These are phyloP conservation scores for Hypselothyrea guttata DNA, from an alignment of 2,888 invertebrate genomes.

Conservation along the genomic window DNA sequence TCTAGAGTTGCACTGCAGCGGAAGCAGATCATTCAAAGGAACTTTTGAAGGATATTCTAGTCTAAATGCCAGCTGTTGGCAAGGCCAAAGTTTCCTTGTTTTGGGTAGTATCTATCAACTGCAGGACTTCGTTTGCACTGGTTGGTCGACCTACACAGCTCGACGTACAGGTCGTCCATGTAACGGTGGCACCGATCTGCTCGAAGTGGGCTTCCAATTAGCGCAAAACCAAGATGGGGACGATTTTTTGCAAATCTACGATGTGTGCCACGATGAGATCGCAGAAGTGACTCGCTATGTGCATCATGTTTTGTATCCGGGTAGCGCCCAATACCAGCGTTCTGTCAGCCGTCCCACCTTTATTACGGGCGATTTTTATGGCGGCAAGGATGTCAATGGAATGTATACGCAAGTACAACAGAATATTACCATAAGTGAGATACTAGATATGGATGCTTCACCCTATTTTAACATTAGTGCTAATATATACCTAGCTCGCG, in stretches of 20 bases:
- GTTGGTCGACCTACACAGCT: slow-evolving; percentile 71
- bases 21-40: slow-evolving; percentile 38
- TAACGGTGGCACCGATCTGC: slow-evolving; percentile 68
- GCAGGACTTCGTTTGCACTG: slow-evolving; percentile 76
- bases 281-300: slow-evolving; percentile 81
- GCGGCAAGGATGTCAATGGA: slow-evolving; percentile 72
- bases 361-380: slow-evolving; percentile 79
- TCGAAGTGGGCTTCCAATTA: slow-evolving; percentile 81
- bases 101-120: slow-evolving; percentile 69
- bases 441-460: slow-evolving; percentile 78
- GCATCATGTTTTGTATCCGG: slow-evolving; percentile 80
- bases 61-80: slow-evolving; percentile 71
- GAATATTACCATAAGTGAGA: slow-evolving; percentile 75
- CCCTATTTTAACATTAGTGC: slow-evolving; percentile 64
- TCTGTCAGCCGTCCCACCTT: slow-evolving; percentile 79
- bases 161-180: slow-evolving; percentile 73
- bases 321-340: slow-evolving; percentile 82
- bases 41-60: slow-evolving; percentile 49
- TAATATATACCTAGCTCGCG: slow-evolving; percentile 81
- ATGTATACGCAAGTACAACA: slow-evolving; percentile 80
- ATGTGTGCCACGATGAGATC: slow-evolving; percentile 81
- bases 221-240: slow-evolving; percentile 13
- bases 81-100: slow-evolving; percentile 61
- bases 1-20: slow-evolving; percentile 57
- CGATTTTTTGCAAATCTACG: slow-evolving; percentile 79